phyloP scores from a whole-genome alignment of 2,888 invertebrate species.

The Ectemnius continuus region DNA sequence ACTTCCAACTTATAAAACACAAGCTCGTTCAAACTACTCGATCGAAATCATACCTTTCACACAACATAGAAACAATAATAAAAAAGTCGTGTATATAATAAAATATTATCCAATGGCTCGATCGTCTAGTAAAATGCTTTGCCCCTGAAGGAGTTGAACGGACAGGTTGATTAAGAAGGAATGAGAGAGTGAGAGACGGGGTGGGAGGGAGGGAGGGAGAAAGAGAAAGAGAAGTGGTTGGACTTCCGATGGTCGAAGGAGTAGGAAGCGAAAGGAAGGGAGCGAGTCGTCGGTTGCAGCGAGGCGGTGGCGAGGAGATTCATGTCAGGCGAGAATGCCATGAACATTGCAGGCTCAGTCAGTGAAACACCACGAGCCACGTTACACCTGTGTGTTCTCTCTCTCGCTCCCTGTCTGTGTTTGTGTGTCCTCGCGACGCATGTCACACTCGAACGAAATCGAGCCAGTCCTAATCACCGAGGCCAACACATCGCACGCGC shows the following conservation, averaged over 20 bases:
- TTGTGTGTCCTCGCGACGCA: constrained; percentile 4
- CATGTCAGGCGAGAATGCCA: constrained; percentile 36
- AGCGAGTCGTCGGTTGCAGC: constrained; percentile 19
- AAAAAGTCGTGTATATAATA: too few relatives aligned
- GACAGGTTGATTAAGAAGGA: constrained; percentile 15
- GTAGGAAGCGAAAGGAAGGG: not conserved
- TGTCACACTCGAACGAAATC: not conserved
- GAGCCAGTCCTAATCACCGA: too few relatives aligned
- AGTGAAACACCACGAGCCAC: constrained; percentile 56
- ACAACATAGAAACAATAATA: too few relatives aligned
- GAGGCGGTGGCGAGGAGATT: constrained; percentile 33
- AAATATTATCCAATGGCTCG: too few relatives aligned
- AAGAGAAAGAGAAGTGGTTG: too few relatives aligned
- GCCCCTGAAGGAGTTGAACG: constrained; percentile 22
- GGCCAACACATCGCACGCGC: too few relatives aligned
- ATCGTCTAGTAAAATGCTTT: too few relatives aligned
- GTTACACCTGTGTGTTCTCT: constrained; percentile 52
- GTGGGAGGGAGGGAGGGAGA: constrained; percentile 1
- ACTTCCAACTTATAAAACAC: too few relatives aligned
- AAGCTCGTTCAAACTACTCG: too few relatives aligned
- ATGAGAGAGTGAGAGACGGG: constrained; percentile 10
- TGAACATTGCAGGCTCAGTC: constrained; percentile 49
- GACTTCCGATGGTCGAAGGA: not conserved
- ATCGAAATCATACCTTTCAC: too few relatives aligned
- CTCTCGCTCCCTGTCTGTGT: too few relatives aligned